Base-by-base conservation (phyloP, 2,888 invertebrate species). In the Amblyjoppa proteus region DNA sequence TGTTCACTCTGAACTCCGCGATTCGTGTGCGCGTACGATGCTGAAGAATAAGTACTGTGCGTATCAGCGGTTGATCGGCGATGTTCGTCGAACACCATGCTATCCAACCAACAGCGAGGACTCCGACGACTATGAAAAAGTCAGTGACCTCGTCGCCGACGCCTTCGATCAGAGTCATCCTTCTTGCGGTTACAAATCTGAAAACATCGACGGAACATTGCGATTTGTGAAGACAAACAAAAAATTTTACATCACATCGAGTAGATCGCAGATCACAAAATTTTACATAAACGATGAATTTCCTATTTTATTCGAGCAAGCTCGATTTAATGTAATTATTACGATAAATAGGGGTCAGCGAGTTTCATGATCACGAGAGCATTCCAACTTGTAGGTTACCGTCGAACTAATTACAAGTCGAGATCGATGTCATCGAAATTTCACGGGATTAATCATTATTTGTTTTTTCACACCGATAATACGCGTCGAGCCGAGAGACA, bases 101-200 rank as follows among this genome's bases (percentile, higher is more conserved):
- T 75, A 97, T 94, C 87, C 96, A 95, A 83, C 96, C 95, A 89
- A 95, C 93, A 25, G 96, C 90, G 25, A 96, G 87, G 49, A 96
- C 92, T 38, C 96, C 92, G 83, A 97, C 94, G 34, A 95, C 94
- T 74, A 96, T 95, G 91, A 97, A 95, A 91, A 96, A 96, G 91
- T 97, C 96, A 71, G 97, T 96, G 85, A 98, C 97, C 95, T 98
- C 98, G 94, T 97, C 97, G 34, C 97, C 97, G 82, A 98, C 95
- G 69, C 97, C 97, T 93, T 97, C 97, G 89, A 97, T 97, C 91
- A 97, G 94, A 89, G 97, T 95, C 97, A 97, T 97, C 91, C 92
- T 95, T 92, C 68, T 80, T 0, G 83, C 81, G 5, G 73, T 70
- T 69, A 74, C 69, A 38, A 82, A 77, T 77, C 84, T 85, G 34